Percentiles rank a stretch among this genome's conserved stretches.
phyloP scores from a whole-genome alignment of 2,113 vertebrate genomes.

The Grammomys dolichurus region DNA sequence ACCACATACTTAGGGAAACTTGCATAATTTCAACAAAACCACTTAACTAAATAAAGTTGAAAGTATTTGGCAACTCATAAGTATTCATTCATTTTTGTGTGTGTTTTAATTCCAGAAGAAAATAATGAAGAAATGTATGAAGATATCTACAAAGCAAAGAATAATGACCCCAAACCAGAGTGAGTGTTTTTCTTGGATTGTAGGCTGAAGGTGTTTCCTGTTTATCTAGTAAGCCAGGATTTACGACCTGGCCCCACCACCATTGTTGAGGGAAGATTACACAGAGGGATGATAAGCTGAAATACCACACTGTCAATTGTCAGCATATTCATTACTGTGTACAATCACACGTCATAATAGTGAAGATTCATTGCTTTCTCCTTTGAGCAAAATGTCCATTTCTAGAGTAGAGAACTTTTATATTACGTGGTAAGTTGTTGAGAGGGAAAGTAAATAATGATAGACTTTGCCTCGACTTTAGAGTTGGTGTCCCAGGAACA shows the following conservation, averaged over 20 bases:
- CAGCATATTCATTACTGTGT: not conserved
- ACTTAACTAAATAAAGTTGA: not conserved
- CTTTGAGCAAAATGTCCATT: conserved; percentile 39
- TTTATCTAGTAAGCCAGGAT: not conserved
- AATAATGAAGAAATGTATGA: conserved; percentile 91
- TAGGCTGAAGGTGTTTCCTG: not conserved
- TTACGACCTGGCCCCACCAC: not conserved
- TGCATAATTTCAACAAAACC: conserved; percentile 11
- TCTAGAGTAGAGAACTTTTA: not conserved
- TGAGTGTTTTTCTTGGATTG: conserved; percentile 79
- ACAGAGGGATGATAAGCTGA: not conserved
- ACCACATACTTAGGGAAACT: not conserved
- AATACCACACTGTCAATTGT: not conserved
- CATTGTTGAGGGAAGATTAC: not conserved
- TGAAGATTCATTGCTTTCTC: conserved; percentile 54
- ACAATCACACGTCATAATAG: not conserved
- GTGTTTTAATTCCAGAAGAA: conserved; percentile 89
- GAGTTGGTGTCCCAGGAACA: not conserved
- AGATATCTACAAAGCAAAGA: conserved; percentile 85
- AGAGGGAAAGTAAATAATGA: conserved; percentile 35
- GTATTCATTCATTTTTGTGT: not conserved
- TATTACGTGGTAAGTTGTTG: not conserved
- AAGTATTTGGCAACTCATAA: not conserved
- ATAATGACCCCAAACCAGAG: conserved; percentile 75
- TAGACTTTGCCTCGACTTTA: not conserved